Percentiles rank a stretch among this genome's conserved stretches.
phyloP scores from a whole-genome alignment of 2,113 vertebrate genomes.

The Triplophysa tibetana region DNA sequence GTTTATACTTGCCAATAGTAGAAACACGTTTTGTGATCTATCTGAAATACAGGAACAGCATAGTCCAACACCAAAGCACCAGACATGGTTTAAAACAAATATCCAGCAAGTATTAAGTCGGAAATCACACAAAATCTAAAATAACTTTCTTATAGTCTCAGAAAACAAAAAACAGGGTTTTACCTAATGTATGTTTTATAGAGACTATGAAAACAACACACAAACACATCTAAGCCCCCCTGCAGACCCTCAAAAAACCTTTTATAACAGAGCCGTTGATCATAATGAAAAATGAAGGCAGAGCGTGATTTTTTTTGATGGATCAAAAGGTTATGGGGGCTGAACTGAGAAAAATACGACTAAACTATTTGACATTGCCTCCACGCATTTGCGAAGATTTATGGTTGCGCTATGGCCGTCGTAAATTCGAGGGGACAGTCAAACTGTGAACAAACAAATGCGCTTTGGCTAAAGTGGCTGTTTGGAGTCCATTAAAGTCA shows the following conservation, averaged over 20 bases:
- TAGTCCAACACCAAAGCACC: slow-evolving; percentile 25
- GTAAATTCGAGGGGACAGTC: slow-evolving; percentile 34
- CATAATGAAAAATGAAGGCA: slow-evolving; percentile 58
- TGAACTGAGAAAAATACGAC: background rate
- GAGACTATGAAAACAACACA: slow-evolving; percentile 50
- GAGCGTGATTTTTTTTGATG: slow-evolving; percentile 1
- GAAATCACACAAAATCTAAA: background rate
- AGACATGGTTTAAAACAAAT: slow-evolving; percentile 35
- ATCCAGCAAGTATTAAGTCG: background rate
- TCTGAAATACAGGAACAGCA: background rate
- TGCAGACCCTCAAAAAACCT: slow-evolving; percentile 52
- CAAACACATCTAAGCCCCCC: slow-evolving; percentile 53
- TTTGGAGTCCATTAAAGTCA: slow-evolving; percentile 25
- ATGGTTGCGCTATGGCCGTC: background rate
- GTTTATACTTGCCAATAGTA: too few relatives aligned
- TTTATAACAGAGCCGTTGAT: slow-evolving; percentile 56
- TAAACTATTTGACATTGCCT: slow-evolving; percentile 29
- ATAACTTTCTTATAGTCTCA: slow-evolving; percentile 27
- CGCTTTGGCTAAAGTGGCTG: slow-evolving; percentile 37
- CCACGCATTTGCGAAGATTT: slow-evolving; percentile 18
- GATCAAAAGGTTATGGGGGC: slow-evolving; percentile 32
- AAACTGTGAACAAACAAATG: slow-evolving; percentile 34
- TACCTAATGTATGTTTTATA: slow-evolving; percentile 64
- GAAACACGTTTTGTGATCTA: too few relatives aligned
- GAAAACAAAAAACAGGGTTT: slow-evolving; percentile 23